Evolutionary conservation across 1,140 invertebrate genomes (phyloP).

Genomic region (Drosophila truncata): DNA sequence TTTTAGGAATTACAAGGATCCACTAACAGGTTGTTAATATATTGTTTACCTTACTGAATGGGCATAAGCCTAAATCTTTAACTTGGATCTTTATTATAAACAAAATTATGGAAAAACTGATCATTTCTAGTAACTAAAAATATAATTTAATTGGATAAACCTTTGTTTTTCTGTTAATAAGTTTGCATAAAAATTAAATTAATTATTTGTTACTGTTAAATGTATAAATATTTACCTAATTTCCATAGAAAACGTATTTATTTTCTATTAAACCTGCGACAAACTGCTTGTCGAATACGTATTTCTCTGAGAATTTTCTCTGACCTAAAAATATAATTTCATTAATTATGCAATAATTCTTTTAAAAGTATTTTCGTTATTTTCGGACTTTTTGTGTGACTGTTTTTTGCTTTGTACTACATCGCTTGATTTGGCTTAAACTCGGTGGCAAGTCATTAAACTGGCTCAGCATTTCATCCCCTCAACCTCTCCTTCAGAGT

Average conservation of each 20-base stretch:
- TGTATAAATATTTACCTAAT: no score
- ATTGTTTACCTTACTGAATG: conserved; percentile 3
- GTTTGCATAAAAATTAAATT: neutral
- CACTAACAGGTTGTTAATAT: conserved; percentile 17
- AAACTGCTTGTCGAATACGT: no score
- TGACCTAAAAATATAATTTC: neutral
- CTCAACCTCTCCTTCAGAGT: neutral
- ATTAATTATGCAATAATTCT: neutral
- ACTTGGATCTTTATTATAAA: no score
- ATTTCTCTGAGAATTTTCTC: no score
- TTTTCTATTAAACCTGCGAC: neutral
- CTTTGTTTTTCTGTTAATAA: neutral
- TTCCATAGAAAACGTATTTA: neutral
- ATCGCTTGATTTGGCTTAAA: conserved; percentile 10
- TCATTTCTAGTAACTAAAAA: neutral
- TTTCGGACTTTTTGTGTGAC: neutral
- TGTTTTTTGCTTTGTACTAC: neutral
- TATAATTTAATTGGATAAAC: neutral
- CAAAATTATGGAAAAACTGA: no score
- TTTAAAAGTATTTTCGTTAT: neutral
- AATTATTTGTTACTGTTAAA: neutral
- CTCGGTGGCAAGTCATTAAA: conserved; percentile 53
- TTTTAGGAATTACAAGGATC: conserved; percentile 8
- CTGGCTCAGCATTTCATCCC: neutral
- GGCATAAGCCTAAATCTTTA: neutral